These are phyloP conservation scores for Xanthia togata DNA, from an alignment of 2,888 invertebrate genomes.

Conservation along the genomic window DNA sequence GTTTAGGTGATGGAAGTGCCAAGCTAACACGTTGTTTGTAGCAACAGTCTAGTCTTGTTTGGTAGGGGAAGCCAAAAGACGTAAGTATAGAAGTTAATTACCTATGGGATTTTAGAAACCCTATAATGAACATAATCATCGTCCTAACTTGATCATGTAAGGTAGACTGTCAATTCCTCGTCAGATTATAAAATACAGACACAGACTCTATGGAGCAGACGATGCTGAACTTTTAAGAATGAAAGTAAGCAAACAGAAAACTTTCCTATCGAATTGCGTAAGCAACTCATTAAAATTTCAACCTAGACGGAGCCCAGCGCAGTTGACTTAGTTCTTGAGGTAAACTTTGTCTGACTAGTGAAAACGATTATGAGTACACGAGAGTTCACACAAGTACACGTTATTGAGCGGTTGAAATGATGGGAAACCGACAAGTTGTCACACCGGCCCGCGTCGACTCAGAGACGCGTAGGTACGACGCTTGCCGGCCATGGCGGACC, in stretches of 20 bases:
- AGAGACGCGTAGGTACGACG: slow-evolving; percentile 64
- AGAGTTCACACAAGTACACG: slow-evolving; percentile 30
- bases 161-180: neutral
- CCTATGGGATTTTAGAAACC: neutral
- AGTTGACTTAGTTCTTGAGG: slow-evolving; percentile 34
- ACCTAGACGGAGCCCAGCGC: slow-evolving; percentile 21
- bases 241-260: slow-evolving; percentile 50
- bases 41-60: neutral
- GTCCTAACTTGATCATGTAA: neutral
- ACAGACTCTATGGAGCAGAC: neutral
- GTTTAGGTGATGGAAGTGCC: neutral
- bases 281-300: slow-evolving; percentile 41
- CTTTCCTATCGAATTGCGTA: slow-evolving; percentile 31
- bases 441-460: slow-evolving; percentile 49
- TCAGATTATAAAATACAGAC: neutral
- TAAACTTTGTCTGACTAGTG: slow-evolving; percentile 39
- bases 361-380: slow-evolving; percentile 46
- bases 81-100: neutral
- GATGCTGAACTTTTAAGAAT: slow-evolving; percentile 34
- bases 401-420: slow-evolving; percentile 76
- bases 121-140: too few species aligned
- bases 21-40: neutral
- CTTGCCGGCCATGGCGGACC: slow-evolving; percentile 69
- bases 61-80: neutral
- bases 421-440: slow-evolving; percentile 84